These are phyloP conservation scores for Sapayoa aenigma DNA, from an alignment of 2,113 vertebrate species.

Conservation along the genomic window DNA sequence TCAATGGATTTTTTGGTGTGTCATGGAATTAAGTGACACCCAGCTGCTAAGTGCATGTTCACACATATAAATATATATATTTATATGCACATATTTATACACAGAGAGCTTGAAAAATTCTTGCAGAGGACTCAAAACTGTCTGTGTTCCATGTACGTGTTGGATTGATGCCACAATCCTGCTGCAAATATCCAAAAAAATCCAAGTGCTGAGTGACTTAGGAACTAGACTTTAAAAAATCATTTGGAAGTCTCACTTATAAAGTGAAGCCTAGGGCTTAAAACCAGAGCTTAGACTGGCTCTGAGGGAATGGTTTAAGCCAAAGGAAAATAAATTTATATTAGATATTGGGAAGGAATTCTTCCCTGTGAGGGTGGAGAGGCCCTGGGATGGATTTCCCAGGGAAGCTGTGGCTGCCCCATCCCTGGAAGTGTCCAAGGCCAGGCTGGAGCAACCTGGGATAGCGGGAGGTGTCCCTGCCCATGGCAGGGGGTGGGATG, in stretches of 20 bases:
- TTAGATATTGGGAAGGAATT: not conserved
- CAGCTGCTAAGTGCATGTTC: too few relatives aligned
- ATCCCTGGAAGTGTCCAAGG: not conserved
- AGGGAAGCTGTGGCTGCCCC: not conserved
- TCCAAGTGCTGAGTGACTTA: not conserved
- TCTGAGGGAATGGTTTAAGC: not conserved
- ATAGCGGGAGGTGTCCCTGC: not conserved
- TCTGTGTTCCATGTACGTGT: accelerated
- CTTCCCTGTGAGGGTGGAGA: not conserved
- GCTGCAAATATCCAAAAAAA: not conserved
- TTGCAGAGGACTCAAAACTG: not conserved
- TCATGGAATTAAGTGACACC: not conserved
- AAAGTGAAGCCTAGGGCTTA: not conserved
- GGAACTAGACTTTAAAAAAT: not conserved
- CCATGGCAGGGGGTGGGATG: not conserved
- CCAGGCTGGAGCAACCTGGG: not conserved
- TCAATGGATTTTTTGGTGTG: not conserved
- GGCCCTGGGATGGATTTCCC: not conserved
- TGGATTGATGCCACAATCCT: not conserved
- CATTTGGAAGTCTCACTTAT: not conserved
- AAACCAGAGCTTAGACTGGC: not conserved
- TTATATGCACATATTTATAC: too few relatives aligned
- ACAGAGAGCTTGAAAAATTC: not conserved
- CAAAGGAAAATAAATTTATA: not conserved
- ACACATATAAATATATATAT: accelerated